These are phyloP conservation scores for Tylochromis polylepis DNA, from an alignment of 2,113 vertebrate species.

Conservation along the genomic window DNA sequence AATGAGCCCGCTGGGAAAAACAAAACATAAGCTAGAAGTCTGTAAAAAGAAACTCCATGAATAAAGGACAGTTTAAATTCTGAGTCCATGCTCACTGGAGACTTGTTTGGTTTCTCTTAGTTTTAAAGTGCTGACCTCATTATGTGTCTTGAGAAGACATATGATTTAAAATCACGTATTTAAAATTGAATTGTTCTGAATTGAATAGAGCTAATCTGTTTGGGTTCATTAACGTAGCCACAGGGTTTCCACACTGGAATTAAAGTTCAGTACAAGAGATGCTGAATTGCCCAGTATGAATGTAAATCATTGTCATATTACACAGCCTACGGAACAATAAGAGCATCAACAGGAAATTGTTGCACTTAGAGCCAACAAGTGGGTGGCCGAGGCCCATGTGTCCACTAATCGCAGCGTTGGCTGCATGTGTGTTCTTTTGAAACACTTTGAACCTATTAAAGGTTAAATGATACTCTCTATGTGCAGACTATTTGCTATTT, in stretches of 20 bases:
- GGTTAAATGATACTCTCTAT: not conserved
- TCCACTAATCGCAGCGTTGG: not conserved
- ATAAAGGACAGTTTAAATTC: not conserved
- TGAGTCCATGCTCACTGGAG: not conserved
- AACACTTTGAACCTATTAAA: not conserved
- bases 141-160: not conserved
- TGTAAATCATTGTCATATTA: not conserved
- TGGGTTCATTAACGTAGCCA: not conserved
- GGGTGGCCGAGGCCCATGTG: not conserved
- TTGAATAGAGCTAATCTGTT: not conserved
- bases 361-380: not conserved
- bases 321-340: not conserved
- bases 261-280: not conserved
- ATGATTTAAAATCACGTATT: not conserved
- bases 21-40: not conserved
- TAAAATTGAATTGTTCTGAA: not conserved
- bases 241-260: not conserved
- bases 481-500: not conserved
- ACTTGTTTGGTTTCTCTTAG: not conserved
- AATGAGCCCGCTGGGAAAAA: not conserved
- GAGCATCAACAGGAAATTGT: not conserved
- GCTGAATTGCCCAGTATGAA: not conserved
- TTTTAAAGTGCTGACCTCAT: not conserved
- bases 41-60: not conserved
- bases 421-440: not conserved